These are phyloP conservation scores for Cryptocephalus moraei DNA, from an alignment of 2,888 invertebrate genomes.

Conservation along the genomic window DNA sequence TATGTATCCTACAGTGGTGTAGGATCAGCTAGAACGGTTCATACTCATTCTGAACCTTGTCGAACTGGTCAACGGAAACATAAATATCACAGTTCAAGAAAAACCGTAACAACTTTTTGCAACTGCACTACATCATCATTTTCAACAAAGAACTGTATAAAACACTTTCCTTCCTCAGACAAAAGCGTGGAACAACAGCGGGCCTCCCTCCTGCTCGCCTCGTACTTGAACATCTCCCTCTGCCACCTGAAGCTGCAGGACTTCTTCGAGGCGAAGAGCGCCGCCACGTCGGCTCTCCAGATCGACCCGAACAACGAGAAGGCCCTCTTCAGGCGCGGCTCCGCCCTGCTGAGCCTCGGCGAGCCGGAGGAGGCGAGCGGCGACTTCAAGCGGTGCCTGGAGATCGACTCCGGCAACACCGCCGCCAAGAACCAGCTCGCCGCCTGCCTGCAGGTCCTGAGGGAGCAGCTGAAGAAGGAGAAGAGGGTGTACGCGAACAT, in stretches of 20 bases:
- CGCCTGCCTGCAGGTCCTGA: constrained; percentile 61
- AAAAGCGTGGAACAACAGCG: constrained; percentile 41
- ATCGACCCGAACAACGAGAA: constrained; percentile 73
- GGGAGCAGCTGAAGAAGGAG: constrained; percentile 68
- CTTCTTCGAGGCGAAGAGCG: constrained; percentile 56
- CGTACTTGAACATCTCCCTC: constrained; percentile 71
- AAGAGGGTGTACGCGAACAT: constrained; percentile 87
- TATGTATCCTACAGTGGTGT: no score
- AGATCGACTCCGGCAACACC: constrained; percentile 76
- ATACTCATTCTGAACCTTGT: no score
- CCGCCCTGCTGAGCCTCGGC: constrained; percentile 62
- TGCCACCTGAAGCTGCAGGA: constrained; percentile 70
- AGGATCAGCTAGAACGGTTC: no score
- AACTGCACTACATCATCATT: no score
- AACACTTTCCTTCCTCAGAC: no score
- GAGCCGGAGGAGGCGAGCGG: constrained; percentile 67
- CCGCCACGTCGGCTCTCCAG: constrained; percentile 68
- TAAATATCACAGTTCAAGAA: no score
- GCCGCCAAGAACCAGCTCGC: constrained; percentile 73
- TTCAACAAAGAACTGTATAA: no score
- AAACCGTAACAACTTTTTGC: no score
- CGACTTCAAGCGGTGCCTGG: constrained; percentile 61
- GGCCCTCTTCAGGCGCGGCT: constrained; percentile 79
- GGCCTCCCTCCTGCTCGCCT: constrained; percentile 52
- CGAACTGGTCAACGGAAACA: no score